Base-by-base conservation (phyloP, 1,140 invertebrate species). In the Calephelis virginiensis region DNA sequence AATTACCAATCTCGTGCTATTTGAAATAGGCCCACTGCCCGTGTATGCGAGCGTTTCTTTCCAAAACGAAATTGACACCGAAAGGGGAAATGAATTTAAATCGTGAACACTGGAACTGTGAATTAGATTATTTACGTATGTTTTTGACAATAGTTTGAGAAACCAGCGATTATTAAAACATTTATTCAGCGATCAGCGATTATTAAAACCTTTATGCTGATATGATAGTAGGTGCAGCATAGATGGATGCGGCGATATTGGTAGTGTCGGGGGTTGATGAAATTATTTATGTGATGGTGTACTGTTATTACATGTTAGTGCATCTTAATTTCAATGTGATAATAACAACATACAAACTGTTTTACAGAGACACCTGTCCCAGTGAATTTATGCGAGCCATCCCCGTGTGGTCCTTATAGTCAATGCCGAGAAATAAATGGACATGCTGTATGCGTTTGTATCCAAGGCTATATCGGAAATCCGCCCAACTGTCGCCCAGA, bases 401-500 rank as follows among this genome's bases (percentile, higher is more conserved):
- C 91, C 53, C 93, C 94, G 7, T 95, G 94, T 82, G 94, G 94
- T 45, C 88, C 93, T 0, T 96, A 96, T 80, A 95, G 95, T 59
- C 91, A 95, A 63, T 97, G 96, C 76, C 93, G 92, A 76, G 93
- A 94, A 75, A 82, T 92, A 50, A 93, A 93, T 69, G 94, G 94
- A 69, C 92, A 93, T 68, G 94, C 94, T 28, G 92, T 94, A 14
- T 97, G 95, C 71, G 91, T 93, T 12, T 97, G 96, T 86, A 89
- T 95, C 40, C 88, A 92, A 65, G 94, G 94, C 67, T 96, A 94
- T 78, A 87, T 93, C 65, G 95, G 96, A 46, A 95, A 95, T 89
- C 95, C 95, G 63, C 90, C 93, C 9, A 93, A 94, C 75, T 97
- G 96, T 83, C 89, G 93, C 71, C 95, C 95, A 9, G 94, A 95